Evolutionary conservation across 2,113 vertebrate species (phyloP).

Genomic region (Microcebus tavaratra): DNA sequence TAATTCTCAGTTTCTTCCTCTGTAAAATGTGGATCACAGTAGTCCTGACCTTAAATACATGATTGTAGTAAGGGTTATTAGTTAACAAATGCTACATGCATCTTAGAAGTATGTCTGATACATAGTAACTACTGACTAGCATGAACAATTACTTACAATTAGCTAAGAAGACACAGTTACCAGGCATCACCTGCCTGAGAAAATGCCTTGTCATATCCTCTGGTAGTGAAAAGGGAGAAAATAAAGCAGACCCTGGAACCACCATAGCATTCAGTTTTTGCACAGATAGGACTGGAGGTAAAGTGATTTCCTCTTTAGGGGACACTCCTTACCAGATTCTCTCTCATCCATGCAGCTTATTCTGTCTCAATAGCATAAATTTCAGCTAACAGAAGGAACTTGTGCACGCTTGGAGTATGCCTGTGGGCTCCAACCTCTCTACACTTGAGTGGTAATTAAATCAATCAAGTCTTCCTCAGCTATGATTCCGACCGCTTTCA

Average conservation of each 20-base stretch:
- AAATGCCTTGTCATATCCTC: not conserved
- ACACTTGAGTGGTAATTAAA: slow-evolving; percentile 74
- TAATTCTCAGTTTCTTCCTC: not conserved
- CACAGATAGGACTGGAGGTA: not conserved
- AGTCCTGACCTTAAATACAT: not conserved
- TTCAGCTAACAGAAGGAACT: slow-evolving; percentile 26
- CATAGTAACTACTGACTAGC: not conserved
- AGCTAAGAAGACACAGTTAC: not conserved
- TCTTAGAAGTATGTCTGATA: not conserved
- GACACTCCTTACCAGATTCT: not conserved
- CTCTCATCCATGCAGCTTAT: not conserved
- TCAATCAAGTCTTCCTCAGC: slow-evolving; percentile 63
- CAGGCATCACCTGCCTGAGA: not conserved
- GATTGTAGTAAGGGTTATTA: not conserved
- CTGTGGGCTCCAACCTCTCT: slow-evolving; percentile 47
- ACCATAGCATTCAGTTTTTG: not conserved
- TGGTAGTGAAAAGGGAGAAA: not conserved
- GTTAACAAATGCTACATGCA: not conserved
- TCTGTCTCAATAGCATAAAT: not conserved
- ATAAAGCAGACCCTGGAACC: not conserved
- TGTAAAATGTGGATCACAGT: not conserved
- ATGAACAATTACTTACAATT: not conserved
- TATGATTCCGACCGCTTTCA: slow-evolving; percentile 45
- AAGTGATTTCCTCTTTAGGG: not conserved
- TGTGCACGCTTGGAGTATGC: slow-evolving; percentile 40